These are phyloP conservation scores for Sarcophilus harrisii DNA, from an alignment of 2,797 vertebrate genomes.

Conservation along the genomic window DNA sequence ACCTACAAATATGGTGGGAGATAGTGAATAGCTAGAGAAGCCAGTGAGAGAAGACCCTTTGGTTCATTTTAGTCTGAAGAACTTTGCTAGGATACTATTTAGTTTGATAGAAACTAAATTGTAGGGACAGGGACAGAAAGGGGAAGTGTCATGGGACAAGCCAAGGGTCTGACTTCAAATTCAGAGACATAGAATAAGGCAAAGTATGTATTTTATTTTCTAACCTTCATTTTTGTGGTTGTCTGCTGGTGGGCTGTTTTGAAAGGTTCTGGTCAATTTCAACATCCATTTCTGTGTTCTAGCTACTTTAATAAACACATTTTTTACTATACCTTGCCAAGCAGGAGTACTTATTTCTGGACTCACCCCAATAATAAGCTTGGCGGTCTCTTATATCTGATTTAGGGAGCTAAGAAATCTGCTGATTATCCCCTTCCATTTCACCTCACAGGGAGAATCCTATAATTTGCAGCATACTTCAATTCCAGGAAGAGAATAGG, in stretches of 20 bases:
- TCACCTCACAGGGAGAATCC: not conserved
- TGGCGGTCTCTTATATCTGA: conserved; percentile 68
- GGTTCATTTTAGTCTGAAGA: conserved; percentile 49
- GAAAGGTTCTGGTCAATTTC: conserved; percentile 79
- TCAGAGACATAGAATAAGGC: conserved; percentile 61
- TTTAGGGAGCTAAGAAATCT: conserved; percentile 1
- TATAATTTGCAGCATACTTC: not conserved
- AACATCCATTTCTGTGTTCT: conserved; percentile 75
- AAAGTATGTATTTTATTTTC: conserved; percentile 73
- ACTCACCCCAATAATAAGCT: conserved; percentile 40
- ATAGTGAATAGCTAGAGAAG: conserved; percentile 63
- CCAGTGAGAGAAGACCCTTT: conserved; percentile 58
- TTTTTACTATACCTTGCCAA: conserved; percentile 76
- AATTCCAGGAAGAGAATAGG: conserved; percentile 13
- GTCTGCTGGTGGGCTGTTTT: conserved; percentile 78
- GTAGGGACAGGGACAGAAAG: too few relatives aligned
- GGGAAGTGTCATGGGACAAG: conserved; percentile 40
- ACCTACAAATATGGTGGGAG: conserved; percentile 42
- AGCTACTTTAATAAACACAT: conserved; percentile 78
- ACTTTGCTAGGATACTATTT: conserved; percentile 30
- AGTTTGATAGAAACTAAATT: conserved; percentile 58
- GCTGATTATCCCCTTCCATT: not conserved
- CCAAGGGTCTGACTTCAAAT: conserved; percentile 68
- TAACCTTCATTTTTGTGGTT: conserved; percentile 75
- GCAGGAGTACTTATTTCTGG: conserved; percentile 69